Percentiles rank a stretch among this genome's conserved stretches.
Conservation (phyloP, 2,797 vertebrate species). For the Halcyon leucocephala region DNA sequence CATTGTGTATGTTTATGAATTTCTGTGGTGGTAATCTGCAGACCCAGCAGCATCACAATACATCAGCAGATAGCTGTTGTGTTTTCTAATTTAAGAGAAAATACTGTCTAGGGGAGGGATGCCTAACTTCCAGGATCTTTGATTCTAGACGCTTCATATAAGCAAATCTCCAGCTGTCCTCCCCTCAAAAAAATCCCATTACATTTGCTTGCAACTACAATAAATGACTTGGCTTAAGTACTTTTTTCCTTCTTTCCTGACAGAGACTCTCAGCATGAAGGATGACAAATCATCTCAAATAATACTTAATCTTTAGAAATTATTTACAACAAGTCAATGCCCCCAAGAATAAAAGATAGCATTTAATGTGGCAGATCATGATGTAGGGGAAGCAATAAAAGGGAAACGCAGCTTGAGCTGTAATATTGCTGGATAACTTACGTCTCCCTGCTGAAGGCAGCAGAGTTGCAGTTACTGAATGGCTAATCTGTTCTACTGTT, state of each 20-base stretch:
- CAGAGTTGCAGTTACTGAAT: conserved; percentile 50
- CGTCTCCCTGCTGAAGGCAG: conserved; percentile 71
- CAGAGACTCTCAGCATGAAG: conserved; percentile 13
- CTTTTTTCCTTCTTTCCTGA: neutral
- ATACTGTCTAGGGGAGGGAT: neutral
- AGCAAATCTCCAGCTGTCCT: neutral
- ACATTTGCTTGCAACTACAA: neutral
- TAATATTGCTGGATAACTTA: conserved; percentile 56
- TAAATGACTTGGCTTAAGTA: neutral
- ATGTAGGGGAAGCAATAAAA: conserved; percentile 67
- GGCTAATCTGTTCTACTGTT: conserved; percentile 80
- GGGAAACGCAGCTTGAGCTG: conserved; percentile 68
- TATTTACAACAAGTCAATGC: conserved; percentile 67
- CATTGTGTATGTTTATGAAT: neutral
- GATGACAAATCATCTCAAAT: conserved; percentile 56
- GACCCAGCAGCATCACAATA: neutral
- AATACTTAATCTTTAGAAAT: conserved; percentile 67
- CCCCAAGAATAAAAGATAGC: conserved; percentile 61
- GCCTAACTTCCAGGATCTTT: neutral
- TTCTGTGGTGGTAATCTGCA: neutral
- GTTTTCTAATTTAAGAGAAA: neutral
- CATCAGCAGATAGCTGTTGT: neutral
- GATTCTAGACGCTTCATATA: neutral
- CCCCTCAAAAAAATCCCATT: neutral
- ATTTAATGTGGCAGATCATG: conserved; percentile 37